Base-by-base conservation (phyloP, 2,888 invertebrate species). In the Torymus aiolomorphi region DNA sequence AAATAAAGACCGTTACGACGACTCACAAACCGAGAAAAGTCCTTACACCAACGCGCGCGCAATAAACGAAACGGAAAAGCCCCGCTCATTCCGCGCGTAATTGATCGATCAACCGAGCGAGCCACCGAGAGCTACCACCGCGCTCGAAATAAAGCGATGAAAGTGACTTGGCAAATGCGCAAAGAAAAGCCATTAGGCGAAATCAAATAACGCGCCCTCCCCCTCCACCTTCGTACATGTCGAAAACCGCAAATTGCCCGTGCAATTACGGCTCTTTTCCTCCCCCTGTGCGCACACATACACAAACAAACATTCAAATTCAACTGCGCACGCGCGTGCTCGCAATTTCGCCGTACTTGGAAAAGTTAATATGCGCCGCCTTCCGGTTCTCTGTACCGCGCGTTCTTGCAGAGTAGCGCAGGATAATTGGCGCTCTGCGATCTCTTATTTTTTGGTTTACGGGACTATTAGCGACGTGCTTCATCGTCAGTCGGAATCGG, bases 161-260 rank as follows among this genome's bases (percentile, higher is more conserved):
- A 66, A 72, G 66, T 4, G 51, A 66, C 65, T 56, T 11, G 52
- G 24, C 51, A 57, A 63, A 31, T 10, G 20, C 11, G 3, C 52
- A 18, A 2, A 76, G n/a, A 56, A 69, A 63, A 62, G 31, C 14
- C 49, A 63, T 76, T 63, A 61, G 42, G 54, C 10, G 51, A 70
- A 77, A 59, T 42, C 72, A 77, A 77, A 71, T 65, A 42, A 51
- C 42, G 12, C 2, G 18, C 24, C 42, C 57, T 54, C 13, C 16
- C 18, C 12, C 18, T 24, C 1, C 18, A 11, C 11, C 20, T 3
- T 31, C 16, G 56, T n/a, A 11, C 11, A 24, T 14, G 8, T n/a
- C n/a, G 73, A 74, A 62, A 79, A 71, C 75, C 70, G 65, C 79
- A 74, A 79, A 75, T 79, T 66, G 42, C 59, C 24, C 63, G 24